Conservation (phyloP, 2,113 vertebrate genomes). For the sheep (Ovis aries) region ARS-UI_Ramb_v3.0 NC_056058.1:12958001-12958500, state of each 20-base stretch:
- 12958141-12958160: background rate
- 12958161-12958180: background rate
- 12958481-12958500: background rate
- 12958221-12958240: background rate
- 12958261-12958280: background rate
- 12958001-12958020: background rate
- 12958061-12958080: background rate
- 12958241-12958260: background rate
- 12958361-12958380: background rate
- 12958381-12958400: background rate
- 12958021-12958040: background rate
- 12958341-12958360: background rate
- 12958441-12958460: background rate
- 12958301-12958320: background rate
- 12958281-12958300: background rate
- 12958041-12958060: fast-evolving
- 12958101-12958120: background rate
- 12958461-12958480: background rate
- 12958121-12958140: background rate
- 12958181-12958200: background rate
- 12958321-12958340: background rate
- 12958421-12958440: background rate
- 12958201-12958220: background rate
- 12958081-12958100: background rate
- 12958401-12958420: background rate